phyloP scores from a whole-genome alignment of 2,113 vertebrate species.

The Saguinus midas region DNA sequence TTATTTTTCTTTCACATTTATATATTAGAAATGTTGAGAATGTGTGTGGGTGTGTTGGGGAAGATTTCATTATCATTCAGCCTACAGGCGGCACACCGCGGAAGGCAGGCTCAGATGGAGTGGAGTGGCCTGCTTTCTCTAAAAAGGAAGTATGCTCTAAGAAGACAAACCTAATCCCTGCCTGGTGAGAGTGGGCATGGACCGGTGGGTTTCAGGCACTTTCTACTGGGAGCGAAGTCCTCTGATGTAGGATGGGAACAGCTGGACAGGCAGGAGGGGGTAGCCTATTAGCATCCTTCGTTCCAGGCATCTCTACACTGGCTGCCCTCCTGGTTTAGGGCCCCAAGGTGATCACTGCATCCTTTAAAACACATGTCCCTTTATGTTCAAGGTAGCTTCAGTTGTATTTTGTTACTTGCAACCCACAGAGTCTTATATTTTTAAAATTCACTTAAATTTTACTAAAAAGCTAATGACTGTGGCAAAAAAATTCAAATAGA shows the following conservation, averaged over 20 bases:
- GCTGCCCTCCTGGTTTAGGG: neutral
- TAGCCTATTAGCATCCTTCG: neutral
- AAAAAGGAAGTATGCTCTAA: neutral
- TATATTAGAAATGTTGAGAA: neutral
- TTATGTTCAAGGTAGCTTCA: neutral
- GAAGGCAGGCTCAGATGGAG: neutral
- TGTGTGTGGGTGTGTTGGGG: neutral
- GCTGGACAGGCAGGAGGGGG: neutral
- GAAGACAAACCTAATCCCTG: no score
- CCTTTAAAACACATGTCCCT: neutral
- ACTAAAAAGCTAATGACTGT: slow-evolving; percentile 6
- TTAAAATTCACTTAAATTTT: slow-evolving; percentile 32
- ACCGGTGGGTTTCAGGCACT: neutral
- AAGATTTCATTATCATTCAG: neutral
- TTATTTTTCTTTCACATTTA: neutral
- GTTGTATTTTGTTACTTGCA: neutral
- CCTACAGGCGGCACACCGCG: neutral
- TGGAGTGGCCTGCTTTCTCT: no score
- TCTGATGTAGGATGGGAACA: neutral
- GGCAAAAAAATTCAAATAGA: slow-evolving; percentile 24
- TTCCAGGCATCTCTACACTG: neutral
- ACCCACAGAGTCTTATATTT: neutral
- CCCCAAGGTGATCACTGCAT: neutral
- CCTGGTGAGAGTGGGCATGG: no score
- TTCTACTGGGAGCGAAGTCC: neutral